These are phyloP conservation scores for Toxostoma redivivum DNA, from an alignment of 2,113 vertebrate genomes.

Conservation along the genomic window DNA sequence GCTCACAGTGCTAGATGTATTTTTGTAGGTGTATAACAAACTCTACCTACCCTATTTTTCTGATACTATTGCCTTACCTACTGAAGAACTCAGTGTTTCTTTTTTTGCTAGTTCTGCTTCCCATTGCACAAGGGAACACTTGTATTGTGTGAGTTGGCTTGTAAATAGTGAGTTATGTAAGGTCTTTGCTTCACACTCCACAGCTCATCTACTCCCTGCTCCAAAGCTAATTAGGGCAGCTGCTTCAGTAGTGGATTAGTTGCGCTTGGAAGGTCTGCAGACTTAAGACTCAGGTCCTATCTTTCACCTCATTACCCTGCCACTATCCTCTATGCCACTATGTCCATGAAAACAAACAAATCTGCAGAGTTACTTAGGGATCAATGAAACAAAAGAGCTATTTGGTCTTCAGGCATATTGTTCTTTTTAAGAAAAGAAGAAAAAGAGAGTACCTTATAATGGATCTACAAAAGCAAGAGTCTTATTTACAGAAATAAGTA, in stretches of 20 bases:
- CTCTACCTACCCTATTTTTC: not conserved
- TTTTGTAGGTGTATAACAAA: accelerated
- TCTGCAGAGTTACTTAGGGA: not conserved
- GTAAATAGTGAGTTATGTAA: not conserved
- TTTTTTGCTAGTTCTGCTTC: not conserved
- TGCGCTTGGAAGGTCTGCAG: not conserved
- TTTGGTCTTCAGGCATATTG: not conserved
- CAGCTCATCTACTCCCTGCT: not conserved
- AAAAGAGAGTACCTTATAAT: not conserved
- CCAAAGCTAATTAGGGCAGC: slow-evolving; percentile 47
- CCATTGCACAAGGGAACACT: not conserved
- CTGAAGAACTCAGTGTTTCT: not conserved
- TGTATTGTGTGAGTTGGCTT: not conserved
- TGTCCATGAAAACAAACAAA: slow-evolving; percentile 13
- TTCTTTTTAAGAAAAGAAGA: not conserved
- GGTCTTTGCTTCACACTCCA: not conserved
- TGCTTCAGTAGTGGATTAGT: slow-evolving; percentile 39
- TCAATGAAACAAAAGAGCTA: not conserved
- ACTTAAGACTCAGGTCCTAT: not conserved
- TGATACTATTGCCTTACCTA: accelerated
- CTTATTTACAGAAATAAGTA: not conserved
- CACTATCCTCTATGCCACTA: not conserved
- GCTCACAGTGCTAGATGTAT: not conserved
- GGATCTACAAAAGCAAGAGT: not conserved
- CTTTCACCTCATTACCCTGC: not conserved